These are phyloP conservation scores for Xenops minutus DNA, from an alignment of 2,797 vertebrate genomes.

Conservation along the genomic window DNA sequence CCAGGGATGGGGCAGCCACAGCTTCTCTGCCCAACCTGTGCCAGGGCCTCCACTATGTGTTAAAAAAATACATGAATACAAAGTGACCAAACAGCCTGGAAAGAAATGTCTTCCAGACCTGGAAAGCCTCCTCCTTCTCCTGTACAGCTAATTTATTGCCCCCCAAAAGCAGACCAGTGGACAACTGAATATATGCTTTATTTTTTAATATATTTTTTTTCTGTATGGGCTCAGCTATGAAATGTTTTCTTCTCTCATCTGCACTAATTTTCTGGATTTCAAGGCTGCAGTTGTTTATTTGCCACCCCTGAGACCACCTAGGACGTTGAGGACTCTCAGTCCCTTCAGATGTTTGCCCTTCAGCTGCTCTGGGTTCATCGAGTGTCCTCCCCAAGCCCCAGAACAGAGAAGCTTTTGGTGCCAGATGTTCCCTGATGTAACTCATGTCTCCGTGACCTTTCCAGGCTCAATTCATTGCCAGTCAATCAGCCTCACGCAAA, in stretches of 20 bases:
- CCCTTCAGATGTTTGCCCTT: not conserved
- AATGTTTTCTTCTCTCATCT: not conserved
- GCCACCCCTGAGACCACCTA: not conserved
- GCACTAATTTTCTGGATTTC: not conserved
- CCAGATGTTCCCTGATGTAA: constrained; percentile 4
- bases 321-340: not conserved
- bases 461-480: not conserved
- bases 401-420: not conserved
- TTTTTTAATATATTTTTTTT: not conserved
- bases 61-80: not conserved
- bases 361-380: not conserved
- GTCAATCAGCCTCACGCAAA: not conserved
- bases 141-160: not conserved
- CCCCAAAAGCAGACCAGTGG: not conserved
- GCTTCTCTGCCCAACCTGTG: accelerated
- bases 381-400: not conserved
- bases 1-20: not conserved
- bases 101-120: not conserved
- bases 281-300: not conserved
- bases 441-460: not conserved
- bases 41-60: too few relatives aligned
- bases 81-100: not conserved
- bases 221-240: not conserved
- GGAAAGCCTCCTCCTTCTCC: not conserved
- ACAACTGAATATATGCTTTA: not conserved